Base-by-base conservation (phyloP, 2,888 invertebrate species). In the Lottia gigantea region DNA sequence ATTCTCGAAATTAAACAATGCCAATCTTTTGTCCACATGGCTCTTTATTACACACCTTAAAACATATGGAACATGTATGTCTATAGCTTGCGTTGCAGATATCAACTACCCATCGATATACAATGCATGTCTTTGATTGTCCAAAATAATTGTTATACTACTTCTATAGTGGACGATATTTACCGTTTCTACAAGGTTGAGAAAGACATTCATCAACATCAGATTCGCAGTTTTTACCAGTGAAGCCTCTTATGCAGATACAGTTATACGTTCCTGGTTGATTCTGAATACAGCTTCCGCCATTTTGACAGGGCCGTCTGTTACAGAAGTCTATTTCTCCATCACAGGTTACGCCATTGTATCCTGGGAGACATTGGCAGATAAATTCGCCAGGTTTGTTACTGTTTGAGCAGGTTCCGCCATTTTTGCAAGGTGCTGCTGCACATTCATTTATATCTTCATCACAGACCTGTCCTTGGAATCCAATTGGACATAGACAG, bases 221-320 rank as follows among this genome's bases (percentile, higher is more conserved):
- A 14, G 63, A 49, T 64, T 81, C 78, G 72, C 83, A 83, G 47
- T 76, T 72, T 11, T 63, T 67, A 6, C 83, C 83, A 12, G 74
- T 71, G 71, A 72, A 81, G 15, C 73, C 74, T 40, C 62, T 45
- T 4, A 64, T 46, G 66, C 83, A 83, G 16, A 66, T 14, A 47
- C 78, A 78, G 25, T 26, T 16, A 62, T 69, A 76, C 14, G 61
- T 66, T 0, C 71, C 72, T 2, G 74, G 71, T 7, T 46, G 16
- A 3, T 65, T 70, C 26, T 78, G 64, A 2, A 65, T 23, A 66
- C 78, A 78, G 0, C 6, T 19, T 6, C 74, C 78, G n/a, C 71
- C 72, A 64, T 78, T 71, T 14, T 63, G 68, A 62, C 78, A 78
- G 12, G 78, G 78, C 15, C 25, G 49, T 4, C 65, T 55, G 19